Evolutionary conservation across 2,888 invertebrate genomes (phyloP).

Genomic region (Leptopilina drosophilae): DNA sequence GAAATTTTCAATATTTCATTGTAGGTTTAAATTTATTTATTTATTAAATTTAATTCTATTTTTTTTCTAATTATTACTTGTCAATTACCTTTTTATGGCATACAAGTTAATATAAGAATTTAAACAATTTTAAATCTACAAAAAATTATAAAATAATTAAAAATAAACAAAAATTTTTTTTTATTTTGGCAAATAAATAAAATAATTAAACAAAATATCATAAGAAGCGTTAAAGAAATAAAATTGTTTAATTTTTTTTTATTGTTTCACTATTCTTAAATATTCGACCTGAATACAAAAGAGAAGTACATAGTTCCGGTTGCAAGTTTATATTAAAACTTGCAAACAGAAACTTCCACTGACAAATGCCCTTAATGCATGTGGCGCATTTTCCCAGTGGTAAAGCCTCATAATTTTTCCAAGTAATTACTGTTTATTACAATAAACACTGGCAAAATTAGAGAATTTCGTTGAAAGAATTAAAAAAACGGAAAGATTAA

Average conservation of each 20-base stretch:
- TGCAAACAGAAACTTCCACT: constrained; percentile 24
- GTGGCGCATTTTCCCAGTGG: not conserved
- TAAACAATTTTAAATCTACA: too few relatives aligned
- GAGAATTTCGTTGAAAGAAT: not conserved
- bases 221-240: not conserved
- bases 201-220: not conserved
- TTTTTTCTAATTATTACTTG: too few relatives aligned
- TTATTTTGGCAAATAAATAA: too few relatives aligned
- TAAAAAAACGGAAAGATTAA: not conserved
- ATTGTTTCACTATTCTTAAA: constrained; percentile 15
- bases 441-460: not conserved
- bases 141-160: not conserved
- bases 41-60: too few relatives aligned
- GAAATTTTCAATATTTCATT: too few relatives aligned
- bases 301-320: not conserved
- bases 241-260: constrained; percentile 7
- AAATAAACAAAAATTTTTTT: not conserved
- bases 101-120: too few relatives aligned
- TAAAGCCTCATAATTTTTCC: constrained; percentile 9
- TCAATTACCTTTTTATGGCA: too few relatives aligned
- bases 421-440: constrained; percentile 23
- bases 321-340: constrained; percentile 33
- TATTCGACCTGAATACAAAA: not conserved
- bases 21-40: too few relatives aligned
- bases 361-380: constrained; percentile 31